Percentiles rank a stretch among this genome's conserved stretches.
Conservation (phyloP, 2,888 invertebrate genomes). For the Creontiades dilutus region DNA sequence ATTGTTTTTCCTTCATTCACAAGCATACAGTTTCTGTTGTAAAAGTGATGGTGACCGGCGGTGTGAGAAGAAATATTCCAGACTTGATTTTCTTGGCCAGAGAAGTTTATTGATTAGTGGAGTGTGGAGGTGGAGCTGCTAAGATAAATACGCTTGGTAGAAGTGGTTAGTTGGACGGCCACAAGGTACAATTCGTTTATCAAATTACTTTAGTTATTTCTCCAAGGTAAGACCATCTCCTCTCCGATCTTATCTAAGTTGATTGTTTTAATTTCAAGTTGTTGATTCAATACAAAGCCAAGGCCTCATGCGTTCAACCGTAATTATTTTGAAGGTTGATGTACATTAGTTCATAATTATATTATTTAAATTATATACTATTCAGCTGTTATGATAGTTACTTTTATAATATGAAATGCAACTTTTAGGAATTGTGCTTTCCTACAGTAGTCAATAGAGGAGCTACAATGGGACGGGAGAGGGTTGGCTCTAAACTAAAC, state of each 20-base stretch:
- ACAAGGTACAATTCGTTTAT: conserved; percentile 27
- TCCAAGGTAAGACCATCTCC: neutral
- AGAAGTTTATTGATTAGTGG: conserved; percentile 3
- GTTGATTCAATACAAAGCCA: neutral
- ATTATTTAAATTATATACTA: no score
- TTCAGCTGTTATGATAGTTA: no score
- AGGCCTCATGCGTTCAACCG: neutral
- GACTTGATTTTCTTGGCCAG: neutral
- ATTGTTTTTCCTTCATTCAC: no score
- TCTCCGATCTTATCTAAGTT: neutral
- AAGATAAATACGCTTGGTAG: conserved; percentile 42
- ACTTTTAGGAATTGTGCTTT: no score
- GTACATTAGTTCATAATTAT: no score
- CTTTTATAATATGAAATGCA: no score
- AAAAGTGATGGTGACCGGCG: no score
- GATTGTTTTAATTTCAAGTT: neutral
- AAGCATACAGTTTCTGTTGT: no score
- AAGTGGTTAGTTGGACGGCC: conserved; percentile 50
- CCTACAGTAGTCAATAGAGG: no score
- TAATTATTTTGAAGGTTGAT: no score
- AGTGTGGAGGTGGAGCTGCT: conserved; percentile 17
- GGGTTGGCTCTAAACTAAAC: no score
- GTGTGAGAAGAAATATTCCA: neutral
- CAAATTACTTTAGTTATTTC: conserved; percentile 42
- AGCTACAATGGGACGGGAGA: no score